Percentiles rank a stretch among this genome's conserved stretches.
These are phyloP conservation scores for Papilio dardanus DNA, from an alignment of 1,140 invertebrate genomes.

Conservation along the genomic window DNA sequence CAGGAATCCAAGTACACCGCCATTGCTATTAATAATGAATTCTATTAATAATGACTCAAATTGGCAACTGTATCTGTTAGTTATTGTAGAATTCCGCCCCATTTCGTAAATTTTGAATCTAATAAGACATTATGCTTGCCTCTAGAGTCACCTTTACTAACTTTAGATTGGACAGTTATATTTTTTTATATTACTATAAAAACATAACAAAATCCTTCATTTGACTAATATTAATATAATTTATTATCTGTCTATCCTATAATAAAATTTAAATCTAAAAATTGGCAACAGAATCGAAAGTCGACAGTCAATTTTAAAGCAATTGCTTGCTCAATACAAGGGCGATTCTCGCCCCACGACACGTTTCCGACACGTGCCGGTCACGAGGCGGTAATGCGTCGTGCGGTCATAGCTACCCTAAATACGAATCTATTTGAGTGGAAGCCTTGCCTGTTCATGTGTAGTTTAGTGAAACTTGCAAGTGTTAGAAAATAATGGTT, in stretches of 20 bases:
- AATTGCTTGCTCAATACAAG: conserved; percentile 51
- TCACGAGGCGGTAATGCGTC: conserved; percentile 51
- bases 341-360: conserved; percentile 44
- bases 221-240: not conserved
- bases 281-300: conserved; percentile 45
- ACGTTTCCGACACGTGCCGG: conserved; percentile 50
- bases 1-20: no score
- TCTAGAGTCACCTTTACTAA: no score
- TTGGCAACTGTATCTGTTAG: no score
- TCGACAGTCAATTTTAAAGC: conserved; percentile 65
- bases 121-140: no score
- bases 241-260: not conserved
- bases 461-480: not conserved
- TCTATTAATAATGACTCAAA: no score
- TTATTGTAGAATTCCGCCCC: no score
- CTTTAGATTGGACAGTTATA: no score
- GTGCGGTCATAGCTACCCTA: conserved; percentile 56
- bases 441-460: conserved; percentile 36
- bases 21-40: no score
- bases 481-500: not conserved
- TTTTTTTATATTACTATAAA: no score
- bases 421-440: conserved; percentile 59
- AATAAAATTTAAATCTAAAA: not conserved
- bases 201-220: not conserved
- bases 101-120: no score